Conservation (phyloP, 2,797 vertebrate species). For the Brachyrhaphis roseni region DNA sequence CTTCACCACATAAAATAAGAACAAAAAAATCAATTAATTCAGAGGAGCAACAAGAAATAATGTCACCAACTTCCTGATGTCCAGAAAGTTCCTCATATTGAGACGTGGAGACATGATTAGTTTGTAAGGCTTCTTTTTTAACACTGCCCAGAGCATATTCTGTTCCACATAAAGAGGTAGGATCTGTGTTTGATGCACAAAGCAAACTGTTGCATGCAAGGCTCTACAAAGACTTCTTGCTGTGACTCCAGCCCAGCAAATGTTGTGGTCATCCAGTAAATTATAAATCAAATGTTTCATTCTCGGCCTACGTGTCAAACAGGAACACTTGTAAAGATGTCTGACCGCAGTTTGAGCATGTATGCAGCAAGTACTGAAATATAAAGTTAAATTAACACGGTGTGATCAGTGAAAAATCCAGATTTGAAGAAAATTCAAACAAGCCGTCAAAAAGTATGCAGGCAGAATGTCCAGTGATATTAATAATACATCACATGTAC, state of each 20-base stretch:
- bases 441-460: neutral
- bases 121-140: neutral
- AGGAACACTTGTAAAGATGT: neutral
- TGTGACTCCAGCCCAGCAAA: neutral
- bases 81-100: neutral
- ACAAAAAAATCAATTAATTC: neutral
- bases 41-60: neutral
- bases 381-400: neutral
- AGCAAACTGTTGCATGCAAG: neutral
- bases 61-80: neutral
- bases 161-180: neutral
- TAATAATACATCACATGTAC: neutral
- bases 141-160: neutral
- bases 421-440: slow-evolving; percentile 8
- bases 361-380: neutral
- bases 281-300: neutral
- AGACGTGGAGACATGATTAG: neutral
- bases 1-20: neutral
- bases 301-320: neutral
- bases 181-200: neutral
- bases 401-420: neutral
- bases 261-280: neutral
- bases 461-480: neutral
- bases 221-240: neutral
- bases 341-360: neutral